phyloP scores from a whole-genome alignment of 2,113 vertebrate species.

The Dipodomys spectabilis region DNA sequence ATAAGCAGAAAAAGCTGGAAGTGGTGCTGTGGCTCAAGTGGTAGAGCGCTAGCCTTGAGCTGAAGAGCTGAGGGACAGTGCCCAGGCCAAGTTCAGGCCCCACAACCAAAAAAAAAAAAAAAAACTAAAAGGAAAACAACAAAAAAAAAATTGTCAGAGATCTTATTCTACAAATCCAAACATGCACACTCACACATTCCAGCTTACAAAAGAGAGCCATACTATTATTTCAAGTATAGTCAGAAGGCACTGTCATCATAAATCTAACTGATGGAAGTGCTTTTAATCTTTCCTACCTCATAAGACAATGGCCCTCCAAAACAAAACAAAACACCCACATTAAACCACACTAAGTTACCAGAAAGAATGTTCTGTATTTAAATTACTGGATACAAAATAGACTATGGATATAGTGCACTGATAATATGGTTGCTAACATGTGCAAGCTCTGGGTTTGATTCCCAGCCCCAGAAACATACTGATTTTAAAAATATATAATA shows the following conservation, averaged over 20 bases:
- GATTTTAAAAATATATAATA: background rate
- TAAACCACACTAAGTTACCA: slow-evolving; percentile 43
- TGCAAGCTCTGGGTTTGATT: background rate
- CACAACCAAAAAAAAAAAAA: too few species aligned
- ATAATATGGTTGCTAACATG: background rate
- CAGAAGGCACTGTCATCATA: slow-evolving; percentile 48
- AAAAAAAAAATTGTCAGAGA: background rate
- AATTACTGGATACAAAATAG: slow-evolving; percentile 32
- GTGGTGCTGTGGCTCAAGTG: too few species aligned
- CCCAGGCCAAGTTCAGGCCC: too few species aligned
- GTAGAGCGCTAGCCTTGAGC: too few species aligned
- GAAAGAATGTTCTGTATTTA: slow-evolving; percentile 43
- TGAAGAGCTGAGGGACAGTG: too few species aligned
- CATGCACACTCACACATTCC: background rate
- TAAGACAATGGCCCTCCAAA: slow-evolving; percentile 48
- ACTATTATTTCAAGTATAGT: background rate
- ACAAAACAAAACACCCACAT: slow-evolving; percentile 6
- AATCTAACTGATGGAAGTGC: slow-evolving; percentile 33
- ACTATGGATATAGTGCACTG: background rate
- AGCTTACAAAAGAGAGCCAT: slow-evolving; percentile 34
- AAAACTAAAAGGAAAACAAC: too few species aligned
- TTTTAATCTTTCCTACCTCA: slow-evolving; percentile 39
- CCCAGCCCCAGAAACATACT: background rate
- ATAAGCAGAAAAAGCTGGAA: too few species aligned
- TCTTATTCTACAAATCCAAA: slow-evolving; percentile 63